Evolutionary conservation across 2,888 invertebrate genomes (phyloP).

Genomic region (Sycophila texana): DNA sequence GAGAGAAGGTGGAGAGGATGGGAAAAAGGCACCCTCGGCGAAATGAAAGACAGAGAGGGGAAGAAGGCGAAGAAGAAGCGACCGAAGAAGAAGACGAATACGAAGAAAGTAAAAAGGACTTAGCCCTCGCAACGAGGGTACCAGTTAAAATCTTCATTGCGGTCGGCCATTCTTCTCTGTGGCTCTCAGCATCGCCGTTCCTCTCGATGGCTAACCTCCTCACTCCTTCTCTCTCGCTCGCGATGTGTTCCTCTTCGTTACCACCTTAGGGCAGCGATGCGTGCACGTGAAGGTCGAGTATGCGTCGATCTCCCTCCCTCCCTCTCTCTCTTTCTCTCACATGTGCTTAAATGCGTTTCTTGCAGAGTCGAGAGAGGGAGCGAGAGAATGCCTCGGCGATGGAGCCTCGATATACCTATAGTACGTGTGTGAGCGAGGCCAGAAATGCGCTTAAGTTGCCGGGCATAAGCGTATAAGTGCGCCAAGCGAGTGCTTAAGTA

Average conservation of each 20-base stretch:
- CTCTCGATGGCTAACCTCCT: slow-evolving; percentile 51
- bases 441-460: slow-evolving; percentile 51
- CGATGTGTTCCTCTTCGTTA: slow-evolving; percentile 52
- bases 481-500: slow-evolving; percentile 56
- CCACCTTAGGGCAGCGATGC: slow-evolving; percentile 63
- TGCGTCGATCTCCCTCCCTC: slow-evolving; percentile 7
- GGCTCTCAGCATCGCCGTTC: slow-evolving; percentile 47
- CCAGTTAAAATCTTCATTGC: slow-evolving; percentile 74
- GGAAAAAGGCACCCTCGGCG: slow-evolving; percentile 29
- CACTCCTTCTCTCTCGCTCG: slow-evolving; percentile 49
- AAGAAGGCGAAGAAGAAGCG: slow-evolving; percentile 23
- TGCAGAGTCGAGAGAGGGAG: slow-evolving; percentile 26
- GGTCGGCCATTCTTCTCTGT: slow-evolving; percentile 71
- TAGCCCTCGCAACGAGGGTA: slow-evolving; percentile 62
- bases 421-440: slow-evolving; percentile 46
- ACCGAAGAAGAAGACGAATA: slow-evolving; percentile 50
- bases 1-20: slow-evolving; percentile 25
- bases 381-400: slow-evolving; percentile 27
- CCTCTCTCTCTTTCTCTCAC: slow-evolving; percentile 15
- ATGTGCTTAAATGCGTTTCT: slow-evolving; percentile 54
- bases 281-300: slow-evolving; percentile 68
- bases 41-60: slow-evolving; percentile 39
- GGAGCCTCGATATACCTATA: slow-evolving; percentile 33
- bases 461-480: slow-evolving; percentile 52
- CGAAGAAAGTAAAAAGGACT: slow-evolving; percentile 58